These are phyloP conservation scores for Bovichtus variegatus DNA, from an alignment of 2,797 vertebrate genomes.

Conservation along the genomic window DNA sequence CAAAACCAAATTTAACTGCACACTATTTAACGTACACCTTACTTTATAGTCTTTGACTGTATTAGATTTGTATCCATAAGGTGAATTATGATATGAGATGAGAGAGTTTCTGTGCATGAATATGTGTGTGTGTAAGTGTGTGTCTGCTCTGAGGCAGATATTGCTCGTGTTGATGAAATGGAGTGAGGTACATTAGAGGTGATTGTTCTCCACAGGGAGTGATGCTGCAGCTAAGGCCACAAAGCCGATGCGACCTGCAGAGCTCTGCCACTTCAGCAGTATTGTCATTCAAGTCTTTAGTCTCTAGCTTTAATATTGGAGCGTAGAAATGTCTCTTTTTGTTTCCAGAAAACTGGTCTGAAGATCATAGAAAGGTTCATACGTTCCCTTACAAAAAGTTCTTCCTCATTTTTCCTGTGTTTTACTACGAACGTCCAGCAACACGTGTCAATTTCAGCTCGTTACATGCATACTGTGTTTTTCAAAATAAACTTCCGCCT, in stretches of 20 bases:
- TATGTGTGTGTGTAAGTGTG: neutral
- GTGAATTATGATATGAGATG: neutral
- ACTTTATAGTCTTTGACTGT: neutral
- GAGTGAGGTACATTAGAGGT: conserved; percentile 18
- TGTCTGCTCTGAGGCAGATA: conserved; percentile 10
- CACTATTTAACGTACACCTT: neutral
- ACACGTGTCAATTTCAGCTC: too few species aligned
- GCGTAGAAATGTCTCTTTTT: neutral
- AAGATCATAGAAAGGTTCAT: too few species aligned
- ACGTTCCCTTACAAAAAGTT: too few species aligned
- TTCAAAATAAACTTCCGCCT: too few species aligned
- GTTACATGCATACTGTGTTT: too few species aligned
- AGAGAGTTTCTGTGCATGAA: neutral
- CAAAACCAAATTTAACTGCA: conserved; percentile 13
- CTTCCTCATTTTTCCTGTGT: too few species aligned
- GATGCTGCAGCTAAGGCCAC: conserved; percentile 26
- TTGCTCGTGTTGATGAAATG: conserved; percentile 20
- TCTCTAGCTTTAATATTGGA: neutral
- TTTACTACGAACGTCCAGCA: too few species aligned
- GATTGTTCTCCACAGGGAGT: conserved; percentile 32
- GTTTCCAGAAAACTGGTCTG: neutral
- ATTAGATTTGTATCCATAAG: neutral
- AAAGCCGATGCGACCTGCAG: conserved; percentile 23
- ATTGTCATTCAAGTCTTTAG: conserved; percentile 17
- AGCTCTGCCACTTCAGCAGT: conserved; percentile 12